phyloP scores from a whole-genome alignment of 2,888 invertebrate species.

The Rhodophaea formosa region DNA sequence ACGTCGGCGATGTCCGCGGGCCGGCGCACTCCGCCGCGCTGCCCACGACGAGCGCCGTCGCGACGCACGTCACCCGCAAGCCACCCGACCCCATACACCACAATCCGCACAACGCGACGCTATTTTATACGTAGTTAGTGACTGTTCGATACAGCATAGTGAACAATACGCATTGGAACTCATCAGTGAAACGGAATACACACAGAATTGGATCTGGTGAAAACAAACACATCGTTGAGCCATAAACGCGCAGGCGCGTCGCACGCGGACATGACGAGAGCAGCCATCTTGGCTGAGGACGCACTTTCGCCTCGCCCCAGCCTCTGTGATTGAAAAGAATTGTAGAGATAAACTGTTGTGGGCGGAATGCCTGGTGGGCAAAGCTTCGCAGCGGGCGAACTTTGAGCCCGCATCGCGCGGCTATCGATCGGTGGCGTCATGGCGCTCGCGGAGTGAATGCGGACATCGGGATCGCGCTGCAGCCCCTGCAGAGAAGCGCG shows the following conservation, averaged over 20 bases:
- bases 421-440: constrained; percentile 75
- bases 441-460: constrained; percentile 78
- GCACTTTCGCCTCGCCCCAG: constrained; percentile 78
- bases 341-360: constrained; percentile 43
- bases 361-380: constrained; percentile 60
- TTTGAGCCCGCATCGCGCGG: constrained; percentile 72
- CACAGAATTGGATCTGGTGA: constrained; percentile 54
- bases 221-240: constrained; percentile 73
- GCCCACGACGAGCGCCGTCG: constrained; percentile 45
- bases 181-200: constrained; percentile 40
- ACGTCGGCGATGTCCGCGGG: constrained; percentile 51
- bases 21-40: constrained; percentile 58
- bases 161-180: constrained; percentile 30
- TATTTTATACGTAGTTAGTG: constrained; percentile 45
- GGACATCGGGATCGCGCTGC: constrained; percentile 71
- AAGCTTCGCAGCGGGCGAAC: constrained; percentile 61
- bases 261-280: constrained; percentile 70
- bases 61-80: constrained; percentile 56
- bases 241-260: constrained; percentile 72
- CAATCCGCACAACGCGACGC: constrained; percentile 46
- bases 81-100: constrained; percentile 39
- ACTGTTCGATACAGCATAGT: constrained; percentile 43
- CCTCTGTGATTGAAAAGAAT: constrained; percentile 60
- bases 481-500: constrained; percentile 60
- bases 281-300: constrained; percentile 78